Conservation (phyloP, 2,888 invertebrate species). For the Oxyteleia sp. region DNA sequence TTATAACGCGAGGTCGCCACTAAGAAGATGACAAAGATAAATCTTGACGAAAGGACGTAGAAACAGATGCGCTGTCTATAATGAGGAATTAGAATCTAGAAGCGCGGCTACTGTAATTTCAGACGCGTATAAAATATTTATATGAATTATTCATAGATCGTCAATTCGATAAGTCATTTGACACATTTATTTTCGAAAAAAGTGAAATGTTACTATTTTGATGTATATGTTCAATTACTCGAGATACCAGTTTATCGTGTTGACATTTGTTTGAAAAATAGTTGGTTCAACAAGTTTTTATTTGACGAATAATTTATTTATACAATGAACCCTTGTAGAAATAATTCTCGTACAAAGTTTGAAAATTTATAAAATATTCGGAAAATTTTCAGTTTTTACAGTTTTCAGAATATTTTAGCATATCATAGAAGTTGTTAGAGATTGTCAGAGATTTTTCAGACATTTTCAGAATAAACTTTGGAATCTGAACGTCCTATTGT, state of each 20-base stretch:
- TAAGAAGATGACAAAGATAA: constrained; percentile 59
- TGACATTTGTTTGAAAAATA: no score
- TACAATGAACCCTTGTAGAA: no score
- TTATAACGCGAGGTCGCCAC: background rate
- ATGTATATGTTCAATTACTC: constrained; percentile 17
- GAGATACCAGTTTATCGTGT: background rate
- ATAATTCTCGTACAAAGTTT: no score
- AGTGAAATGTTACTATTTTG: constrained; percentile 28
- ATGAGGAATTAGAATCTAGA: constrained; percentile 64
- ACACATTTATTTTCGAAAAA: constrained; percentile 54
- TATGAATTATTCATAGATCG: constrained; percentile 71
- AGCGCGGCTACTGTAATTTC: constrained; percentile 70
- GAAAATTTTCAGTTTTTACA: no score
- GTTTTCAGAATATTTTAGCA: no score
- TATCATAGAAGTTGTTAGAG: no score
- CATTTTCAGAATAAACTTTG: no score
- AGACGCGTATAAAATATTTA: constrained; percentile 65
- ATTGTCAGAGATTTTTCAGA: no score
- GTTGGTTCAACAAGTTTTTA: no score
- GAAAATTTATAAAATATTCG: no score
- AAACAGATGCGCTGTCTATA: constrained; percentile 59
- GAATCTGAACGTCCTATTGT: no score
- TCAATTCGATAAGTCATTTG: constrained; percentile 53
- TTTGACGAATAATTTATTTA: no score
- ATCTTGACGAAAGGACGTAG: constrained; percentile 42